Evolutionary conservation across 2,888 invertebrate species (phyloP).

Genomic region (Alcis repandata): DNA sequence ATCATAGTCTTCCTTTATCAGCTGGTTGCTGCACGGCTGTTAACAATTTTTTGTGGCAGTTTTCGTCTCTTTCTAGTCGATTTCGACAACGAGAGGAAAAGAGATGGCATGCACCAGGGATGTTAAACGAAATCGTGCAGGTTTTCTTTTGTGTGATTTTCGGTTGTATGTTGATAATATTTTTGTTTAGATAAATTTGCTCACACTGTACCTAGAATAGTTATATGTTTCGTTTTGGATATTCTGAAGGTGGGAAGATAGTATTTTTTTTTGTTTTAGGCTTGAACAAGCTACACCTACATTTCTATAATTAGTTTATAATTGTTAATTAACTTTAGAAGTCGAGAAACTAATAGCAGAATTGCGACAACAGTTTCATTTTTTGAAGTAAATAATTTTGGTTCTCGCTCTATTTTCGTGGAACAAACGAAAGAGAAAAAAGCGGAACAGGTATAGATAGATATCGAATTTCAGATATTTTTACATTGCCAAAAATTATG

Average conservation of each 20-base stretch:
- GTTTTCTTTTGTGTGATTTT: slow-evolving; percentile 7
- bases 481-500: too few species aligned
- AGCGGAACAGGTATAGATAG: too few species aligned
- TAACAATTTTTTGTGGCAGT: neutral
- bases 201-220: slow-evolving; percentile 31
- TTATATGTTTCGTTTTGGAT: slow-evolving; percentile 40
- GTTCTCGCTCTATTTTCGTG: too few species aligned
- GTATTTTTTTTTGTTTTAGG: neutral
- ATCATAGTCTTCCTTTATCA: slow-evolving; percentile 21
- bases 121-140: neutral
- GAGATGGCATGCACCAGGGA: neutral
- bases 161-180: slow-evolving; percentile 15
- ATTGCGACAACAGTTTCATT: too few species aligned
- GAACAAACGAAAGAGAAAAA: too few species aligned
- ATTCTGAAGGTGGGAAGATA: slow-evolving; percentile 20
- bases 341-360: too few species aligned
- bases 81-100: neutral
- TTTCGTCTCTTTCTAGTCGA: neutral
- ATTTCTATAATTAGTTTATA: too few species aligned
- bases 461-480: too few species aligned
- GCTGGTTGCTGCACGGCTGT: neutral
- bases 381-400: too few species aligned
- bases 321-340: too few species aligned
- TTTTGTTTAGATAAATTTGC: slow-evolving; percentile 27
- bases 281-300: neutral